Base-by-base conservation (phyloP, 2,113 vertebrate species). In the Burhinus bistriatus region DNA sequence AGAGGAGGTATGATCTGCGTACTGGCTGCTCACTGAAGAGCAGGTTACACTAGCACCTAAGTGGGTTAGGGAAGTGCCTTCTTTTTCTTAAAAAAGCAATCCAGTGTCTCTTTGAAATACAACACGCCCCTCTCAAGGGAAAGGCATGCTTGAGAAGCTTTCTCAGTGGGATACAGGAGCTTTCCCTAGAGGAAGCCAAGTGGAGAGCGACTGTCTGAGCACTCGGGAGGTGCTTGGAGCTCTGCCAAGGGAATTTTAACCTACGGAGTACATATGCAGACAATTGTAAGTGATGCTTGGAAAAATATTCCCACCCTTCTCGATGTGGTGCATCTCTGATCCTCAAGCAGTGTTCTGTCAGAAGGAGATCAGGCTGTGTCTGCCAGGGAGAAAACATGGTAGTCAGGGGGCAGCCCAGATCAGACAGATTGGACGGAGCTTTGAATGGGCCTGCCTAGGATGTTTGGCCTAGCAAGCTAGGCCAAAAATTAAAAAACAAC, bases 201-300 rank as follows among this genome's bases (percentile, higher is more conserved):
- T 16, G 32, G 38, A 44, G n/a, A 66, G 57, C 0, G 2, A 16
- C 20, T 68, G 18, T 4, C 6, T 79, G 84, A 90, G 70, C 57
- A 32, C 82, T 61, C 0, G 17, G 90, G 95, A n/a, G 62, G 45
- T 44, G 26, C 69, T 80, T 4, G 1, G 44, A 69, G 57, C 66
- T 85, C 52, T 77, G 52, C 81, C 14, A 29, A 61, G 73, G 45
- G 89, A 91, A 61, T 95, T 76, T 51, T 83, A 80, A 83, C 87
- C 62, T 61, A 15, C 8, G 2, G 17, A n/a, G 12, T 27, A 1
- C 0, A 0, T 13, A 42, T 6, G 2, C n/a, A 81, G 47, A 9
- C 16, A 55, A 2, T 30, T 78, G 40, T 27, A 36, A 79, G 34
- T 9, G 73, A 42, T 8, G 12, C 34, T 47, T 82, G 57, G 77